Evolutionary conservation across 2,113 vertebrate genomes (phyloP), one percentile per base, ranked within the genome.

Genomic region (Prionailurus viverrinus): DNA sequence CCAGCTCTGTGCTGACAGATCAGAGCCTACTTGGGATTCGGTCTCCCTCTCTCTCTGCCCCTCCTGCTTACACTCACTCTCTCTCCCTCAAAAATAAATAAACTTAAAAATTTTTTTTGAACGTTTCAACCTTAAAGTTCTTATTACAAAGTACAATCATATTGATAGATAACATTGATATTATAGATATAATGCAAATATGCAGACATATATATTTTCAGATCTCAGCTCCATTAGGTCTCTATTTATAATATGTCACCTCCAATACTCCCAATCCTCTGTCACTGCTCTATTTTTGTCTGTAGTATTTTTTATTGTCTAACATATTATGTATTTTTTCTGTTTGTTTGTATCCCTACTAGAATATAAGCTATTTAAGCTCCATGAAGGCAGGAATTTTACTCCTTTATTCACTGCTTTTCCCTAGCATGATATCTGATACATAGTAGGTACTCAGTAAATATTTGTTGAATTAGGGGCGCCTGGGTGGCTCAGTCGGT

Each of bases 281-380:
- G 53, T 81, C 45, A 68, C 15, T 91, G 21, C 33, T 66, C 88
- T 53, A 61, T 36, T 81, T 68, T 93, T 74, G 89, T 61, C 36
- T 87, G 1, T 68, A 36, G 5, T 73, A 65, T 25, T 74, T 94
- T 94, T 91, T 16, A 45, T 27, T 55, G 53, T 55, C 53, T 89
- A 89, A 84, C 48, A 74, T 48, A 68, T n/a, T 63, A 8, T 65
- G 31, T 61, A 87, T 45, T 73, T 90, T 68, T 65, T 85, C 53
- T 94, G 14, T 93, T 84, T 66, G 25, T 89, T 94, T 90, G 23
- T 96, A 76, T 53, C 33, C 66, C n/a, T 89, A 65, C 12, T 95
- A 95, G 36, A 94, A 81, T 65, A 4, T 83, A 96, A 95, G 36
- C 61, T 95, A 2, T 73, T 90, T 82, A 78, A 92, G 36, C 65